A percentile compares a stretch with the other conserved stretches of the same genome.
phyloP scores from a whole-genome alignment of 2,888 invertebrate species.

The Rhamnusium bicolor region DNA sequence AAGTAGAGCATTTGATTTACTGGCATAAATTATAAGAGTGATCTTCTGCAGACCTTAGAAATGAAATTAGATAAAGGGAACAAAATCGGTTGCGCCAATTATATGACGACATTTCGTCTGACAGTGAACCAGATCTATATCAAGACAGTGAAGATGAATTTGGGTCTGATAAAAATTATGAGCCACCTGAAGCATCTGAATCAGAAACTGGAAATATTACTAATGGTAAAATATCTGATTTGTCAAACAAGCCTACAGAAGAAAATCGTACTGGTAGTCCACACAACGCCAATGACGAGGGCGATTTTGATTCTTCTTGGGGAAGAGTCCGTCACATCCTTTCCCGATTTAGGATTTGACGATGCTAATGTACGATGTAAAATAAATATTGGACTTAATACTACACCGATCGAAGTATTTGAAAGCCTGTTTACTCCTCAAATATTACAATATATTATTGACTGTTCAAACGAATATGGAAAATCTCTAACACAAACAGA shows the following conservation, averaged over 20 bases:
- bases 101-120: constrained; percentile 31
- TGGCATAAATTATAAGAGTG: too few species aligned
- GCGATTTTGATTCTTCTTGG: background rate
- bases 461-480: background rate
- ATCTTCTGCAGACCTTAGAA: too few species aligned
- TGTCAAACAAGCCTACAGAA: too few species aligned
- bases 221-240: constrained; percentile 18
- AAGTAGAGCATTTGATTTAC: too few species aligned
- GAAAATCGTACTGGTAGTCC: background rate
- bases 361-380: constrained; percentile 9
- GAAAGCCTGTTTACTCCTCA: background rate
- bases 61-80: too few species aligned
- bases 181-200: background rate
- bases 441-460: background rate
- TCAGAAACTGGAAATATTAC: background rate
- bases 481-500: constrained; percentile 21
- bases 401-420: background rate
- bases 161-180: background rate
- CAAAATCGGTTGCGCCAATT: constrained; percentile 18
- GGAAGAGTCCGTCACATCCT: background rate
- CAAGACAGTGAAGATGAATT: constrained; percentile 15
- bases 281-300: constrained; percentile 24
- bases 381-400: background rate
- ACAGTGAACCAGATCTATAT: constrained; percentile 37
- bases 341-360: background rate